These are phyloP conservation scores for Bhutanitis thaidina DNA, from an alignment of 2,888 invertebrate species.

Conservation along the genomic window DNA sequence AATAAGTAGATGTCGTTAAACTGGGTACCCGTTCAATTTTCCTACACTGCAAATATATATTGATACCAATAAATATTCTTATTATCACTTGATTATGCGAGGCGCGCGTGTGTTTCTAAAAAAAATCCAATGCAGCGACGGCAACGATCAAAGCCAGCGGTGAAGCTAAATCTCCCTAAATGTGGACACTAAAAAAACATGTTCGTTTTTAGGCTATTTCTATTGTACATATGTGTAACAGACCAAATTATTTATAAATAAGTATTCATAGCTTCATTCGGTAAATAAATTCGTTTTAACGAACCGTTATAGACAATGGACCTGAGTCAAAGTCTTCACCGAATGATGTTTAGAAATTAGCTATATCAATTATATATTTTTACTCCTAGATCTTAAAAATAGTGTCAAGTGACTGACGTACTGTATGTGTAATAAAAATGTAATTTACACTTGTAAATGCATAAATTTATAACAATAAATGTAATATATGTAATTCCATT, in stretches of 20 bases:
- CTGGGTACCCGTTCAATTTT: too few species aligned
- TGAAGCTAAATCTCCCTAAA: neutral
- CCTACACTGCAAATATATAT: too few species aligned
- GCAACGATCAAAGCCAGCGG: neutral
- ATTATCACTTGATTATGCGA: too few species aligned
- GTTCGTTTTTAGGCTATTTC: neutral
- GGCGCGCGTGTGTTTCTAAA: too few species aligned
- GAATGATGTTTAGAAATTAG: neutral
- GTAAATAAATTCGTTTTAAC: neutral
- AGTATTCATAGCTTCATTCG: neutral
- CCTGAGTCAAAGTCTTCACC: neutral
- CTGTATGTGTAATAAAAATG: neutral
- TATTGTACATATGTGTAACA: conserved; percentile 17
- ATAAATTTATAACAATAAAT: conserved; percentile 11
- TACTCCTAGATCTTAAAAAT: neutral
- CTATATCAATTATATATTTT: conserved; percentile 13
- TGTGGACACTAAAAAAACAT: neutral
- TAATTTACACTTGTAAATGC: conserved; percentile 12
- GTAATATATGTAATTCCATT: conserved; percentile 21
- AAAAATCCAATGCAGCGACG: too few species aligned
- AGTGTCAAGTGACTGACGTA: conserved; percentile 12
- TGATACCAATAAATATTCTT: too few species aligned
- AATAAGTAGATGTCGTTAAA: too few species aligned
- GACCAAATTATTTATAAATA: conserved; percentile 17
- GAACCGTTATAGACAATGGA: neutral